These are phyloP conservation scores for Dermolepida albohirtum DNA, from an alignment of 2,888 invertebrate genomes.

Conservation along the genomic window DNA sequence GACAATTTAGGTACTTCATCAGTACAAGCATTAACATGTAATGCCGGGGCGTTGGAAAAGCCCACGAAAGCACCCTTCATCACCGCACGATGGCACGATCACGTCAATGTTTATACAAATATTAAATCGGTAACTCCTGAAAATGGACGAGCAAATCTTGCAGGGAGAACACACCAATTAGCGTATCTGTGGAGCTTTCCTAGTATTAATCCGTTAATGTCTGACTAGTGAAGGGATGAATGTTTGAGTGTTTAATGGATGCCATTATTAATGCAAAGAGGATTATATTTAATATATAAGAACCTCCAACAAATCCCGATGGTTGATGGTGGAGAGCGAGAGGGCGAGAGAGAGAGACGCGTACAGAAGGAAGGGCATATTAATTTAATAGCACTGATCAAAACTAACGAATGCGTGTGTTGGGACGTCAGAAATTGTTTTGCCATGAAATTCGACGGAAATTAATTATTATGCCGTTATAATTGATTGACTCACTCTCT, in stretches of 20 bases:
- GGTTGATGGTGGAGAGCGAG: conserved; percentile 4
- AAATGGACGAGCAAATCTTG: conserved; percentile 27
- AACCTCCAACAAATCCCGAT: conserved; percentile 27
- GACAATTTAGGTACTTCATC: too few species aligned
- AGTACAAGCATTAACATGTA: too few species aligned
- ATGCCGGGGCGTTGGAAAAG: too few species aligned
- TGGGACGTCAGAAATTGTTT: conserved; percentile 12
- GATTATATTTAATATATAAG: conserved; percentile 56
- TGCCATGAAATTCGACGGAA: conserved; percentile 3
- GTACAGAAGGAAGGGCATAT: neutral
- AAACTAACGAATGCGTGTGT: conserved; percentile 9
- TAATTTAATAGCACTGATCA: conserved; percentile 6
- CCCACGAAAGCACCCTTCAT: too few species aligned
- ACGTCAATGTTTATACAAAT: conserved; percentile 28
- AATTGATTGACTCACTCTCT: conserved; percentile 15
- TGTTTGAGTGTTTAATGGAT: conserved; percentile 55
- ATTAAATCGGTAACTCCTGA: conserved; percentile 29
- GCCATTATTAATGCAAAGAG: conserved; percentile 59
- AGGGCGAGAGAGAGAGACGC: neutral
- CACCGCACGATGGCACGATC: neutral
- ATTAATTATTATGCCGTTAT: conserved; percentile 15
- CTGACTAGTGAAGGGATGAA: conserved; percentile 50
- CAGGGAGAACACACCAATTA: conserved; percentile 51
- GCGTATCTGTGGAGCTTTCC: conserved; percentile 51
- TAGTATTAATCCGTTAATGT: conserved; percentile 55